Evolutionary conservation across 2,797 vertebrate genomes (phyloP), one percentile per base, ranked within the genome.

Genomic region (Cyclura pinguis): DNA sequence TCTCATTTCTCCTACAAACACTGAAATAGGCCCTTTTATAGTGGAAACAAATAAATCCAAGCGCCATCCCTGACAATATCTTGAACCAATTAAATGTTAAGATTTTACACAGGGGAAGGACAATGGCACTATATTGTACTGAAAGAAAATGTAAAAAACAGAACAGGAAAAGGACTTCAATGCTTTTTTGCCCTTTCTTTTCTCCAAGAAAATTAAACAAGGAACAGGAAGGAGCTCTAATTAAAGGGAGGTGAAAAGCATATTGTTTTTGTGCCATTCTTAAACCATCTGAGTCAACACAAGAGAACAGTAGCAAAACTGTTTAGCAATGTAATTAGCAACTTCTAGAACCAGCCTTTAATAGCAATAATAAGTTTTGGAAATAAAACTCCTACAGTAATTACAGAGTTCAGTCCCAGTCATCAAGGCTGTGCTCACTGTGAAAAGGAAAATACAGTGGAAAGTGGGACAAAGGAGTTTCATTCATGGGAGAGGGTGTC

Each of bases 241-340:
- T 83, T 76, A 27, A 80, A 42, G 80, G 90, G 27, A 82, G 83
- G 82, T 76, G 29, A 89, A 77, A 29, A 91, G 18, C 74, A 86
- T 81, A 89, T 91, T 91, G 88, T 74, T 78, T 91, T 86, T 88
- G 14, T 81, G 80, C 62, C 50, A 59, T 91, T 90, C 57, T 91
- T 55, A 74, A 82, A 78, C 88, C n/a, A 80, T 47, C 80, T 81
- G 69, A 72, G 81, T 91, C 90, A 84, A 91, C 80, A 91, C 62
- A 29, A 84, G 27, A 52, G 32, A 91, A 89, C 69, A 91, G 89
- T 81, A 88, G 22, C 57, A 87, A 86, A 91, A 73, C 64, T 92
- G 52, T 87, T 89, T 74, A 89, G 86, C 82, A 77, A 8, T 57
- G 76, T 59, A 91, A 94, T 87, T 64, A 94, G 89, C 81, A 62